Percentiles rank a stretch among this genome's conserved stretches.
Conservation (phyloP, 2,888 invertebrate species). For the Oegoconia quadripuncta region DNA sequence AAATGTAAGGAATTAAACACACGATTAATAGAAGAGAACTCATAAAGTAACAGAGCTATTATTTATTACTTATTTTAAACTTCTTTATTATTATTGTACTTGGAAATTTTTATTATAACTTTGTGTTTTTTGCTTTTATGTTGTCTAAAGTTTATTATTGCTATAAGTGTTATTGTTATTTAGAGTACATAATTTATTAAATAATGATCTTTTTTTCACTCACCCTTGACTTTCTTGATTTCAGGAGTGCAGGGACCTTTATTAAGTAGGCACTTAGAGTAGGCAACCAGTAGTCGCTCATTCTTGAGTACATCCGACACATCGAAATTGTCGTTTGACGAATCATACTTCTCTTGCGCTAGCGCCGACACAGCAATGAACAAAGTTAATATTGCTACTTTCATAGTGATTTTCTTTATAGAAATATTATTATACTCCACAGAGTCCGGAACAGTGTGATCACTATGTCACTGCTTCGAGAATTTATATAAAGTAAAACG, state of each 20-base stretch:
- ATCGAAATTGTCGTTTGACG: slow-evolving; percentile 82
- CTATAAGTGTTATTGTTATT: not conserved
- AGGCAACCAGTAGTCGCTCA: slow-evolving; percentile 82
- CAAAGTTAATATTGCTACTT: slow-evolving; percentile 36
- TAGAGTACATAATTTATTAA: not conserved
- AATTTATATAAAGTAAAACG: slow-evolving; percentile 1
- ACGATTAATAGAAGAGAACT: too few species aligned
- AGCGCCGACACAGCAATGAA: slow-evolving; percentile 37
- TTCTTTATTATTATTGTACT: not conserved
- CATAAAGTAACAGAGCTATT: too few species aligned
- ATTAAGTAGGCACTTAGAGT: slow-evolving; percentile 83
- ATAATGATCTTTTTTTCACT: slow-evolving; percentile 25
- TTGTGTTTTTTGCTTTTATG: too few species aligned
- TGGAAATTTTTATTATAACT: too few species aligned
- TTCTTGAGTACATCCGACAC: slow-evolving; percentile 82
- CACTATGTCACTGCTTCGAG: not conserved
- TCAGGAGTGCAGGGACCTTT: slow-evolving; percentile 85
- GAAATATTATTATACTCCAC: too few species aligned
- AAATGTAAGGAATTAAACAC: too few species aligned
- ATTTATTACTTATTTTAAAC: not conserved
- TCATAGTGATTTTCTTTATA: slow-evolving; percentile 33
- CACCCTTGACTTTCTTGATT: slow-evolving; percentile 84
- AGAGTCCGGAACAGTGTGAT: not conserved
- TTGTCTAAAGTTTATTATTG: not conserved
- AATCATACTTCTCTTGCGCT: slow-evolving; percentile 75